Base-by-base conservation (phyloP, 2,113 vertebrate species). In the Calidris pygmaea region DNA sequence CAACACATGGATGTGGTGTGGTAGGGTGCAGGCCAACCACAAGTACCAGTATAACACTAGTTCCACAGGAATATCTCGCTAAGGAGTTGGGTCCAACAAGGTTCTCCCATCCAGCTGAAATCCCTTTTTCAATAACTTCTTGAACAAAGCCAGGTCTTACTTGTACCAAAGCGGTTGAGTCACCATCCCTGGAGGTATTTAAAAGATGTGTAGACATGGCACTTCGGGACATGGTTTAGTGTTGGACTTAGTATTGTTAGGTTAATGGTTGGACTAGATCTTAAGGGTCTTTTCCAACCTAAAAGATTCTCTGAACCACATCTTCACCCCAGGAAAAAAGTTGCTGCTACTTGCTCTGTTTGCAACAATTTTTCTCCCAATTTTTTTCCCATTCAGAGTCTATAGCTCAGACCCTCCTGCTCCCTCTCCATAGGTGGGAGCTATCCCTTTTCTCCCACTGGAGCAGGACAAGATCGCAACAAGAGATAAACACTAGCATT, bases 1-100 rank as follows among this genome's bases (percentile, higher is more conserved):
- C 1, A 0, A 21, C 15, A 1, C 2, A 1, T 3, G 37, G 74
- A 37, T 14, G 9, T 14, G 7, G 21, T 15, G 9, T 14, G 7
- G 21, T 3, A 15, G 45, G 26, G 2, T 19, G 16, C 14, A 14
- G 52, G 37, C 16, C 60, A 55, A 2, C 20, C 56, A 39, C 48
- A 37, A 34, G 9, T 5, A 37, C 9, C 17, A 22, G 58, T 18
- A 7, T 10, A 47, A 34, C 5, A 34, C 26, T 12, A 19, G 26
- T 13, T 16, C 59, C 1, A 4, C 9, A 11, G 47, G 52, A 67
- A 55, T 12, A 59, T 18, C 18, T 47, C 24, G 8, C 16, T 34
- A 7, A 48, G 60, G 30, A 56, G 39, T 71, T 10, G 58, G 17
- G 55, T 4, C 47, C 67, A 35, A 12, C n/a, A 58, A 21, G 13